Evolutionary conservation across 2,797 vertebrate genomes (phyloP).

Genomic region (Apogon talboti): DNA sequence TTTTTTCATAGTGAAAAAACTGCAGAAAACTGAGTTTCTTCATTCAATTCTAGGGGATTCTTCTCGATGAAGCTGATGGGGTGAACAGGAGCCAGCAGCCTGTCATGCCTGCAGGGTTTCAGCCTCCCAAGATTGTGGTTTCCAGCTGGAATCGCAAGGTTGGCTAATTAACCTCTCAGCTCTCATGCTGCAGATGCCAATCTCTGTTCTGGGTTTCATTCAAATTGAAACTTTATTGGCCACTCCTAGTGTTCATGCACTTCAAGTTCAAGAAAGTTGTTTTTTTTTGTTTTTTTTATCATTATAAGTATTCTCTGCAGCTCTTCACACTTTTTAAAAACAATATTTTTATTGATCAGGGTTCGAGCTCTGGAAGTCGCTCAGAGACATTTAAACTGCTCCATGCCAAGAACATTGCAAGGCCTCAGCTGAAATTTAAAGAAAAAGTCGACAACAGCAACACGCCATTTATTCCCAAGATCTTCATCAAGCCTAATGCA

Average conservation of each 20-base stretch:
- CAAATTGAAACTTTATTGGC: constrained; percentile 20
- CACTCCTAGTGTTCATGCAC: constrained; percentile 10
- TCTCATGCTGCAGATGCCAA: constrained; percentile 11
- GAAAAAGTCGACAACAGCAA: constrained; percentile 97
- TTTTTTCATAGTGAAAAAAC: background rate
- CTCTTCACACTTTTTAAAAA: constrained; percentile 20
- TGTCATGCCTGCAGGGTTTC: constrained; percentile 91
- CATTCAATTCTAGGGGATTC: constrained; percentile 86
- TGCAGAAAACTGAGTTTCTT: constrained; percentile 4
- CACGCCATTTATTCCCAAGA: constrained; percentile 92
- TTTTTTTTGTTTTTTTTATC: background rate
- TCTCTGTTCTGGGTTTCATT: constrained; percentile 25
- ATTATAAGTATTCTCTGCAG: background rate
- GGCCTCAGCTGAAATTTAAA: constrained; percentile 94
- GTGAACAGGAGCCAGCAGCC: constrained; percentile 92
- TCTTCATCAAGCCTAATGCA: constrained; percentile 96
- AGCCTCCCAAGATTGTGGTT: constrained; percentile 91
- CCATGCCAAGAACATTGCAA: constrained; percentile 92
- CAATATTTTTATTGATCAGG: constrained; percentile 72
- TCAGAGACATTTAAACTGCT: constrained; percentile 91
- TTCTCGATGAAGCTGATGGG: constrained; percentile 94
- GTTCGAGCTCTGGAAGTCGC: constrained; percentile 78
- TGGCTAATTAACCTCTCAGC: constrained; percentile 47
- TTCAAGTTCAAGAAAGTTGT: background rate
- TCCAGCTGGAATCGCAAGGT: constrained; percentile 99